phyloP scores from a whole-genome alignment of 1,140 invertebrate genomes.

The Doryteuthis pealeii region DNA sequence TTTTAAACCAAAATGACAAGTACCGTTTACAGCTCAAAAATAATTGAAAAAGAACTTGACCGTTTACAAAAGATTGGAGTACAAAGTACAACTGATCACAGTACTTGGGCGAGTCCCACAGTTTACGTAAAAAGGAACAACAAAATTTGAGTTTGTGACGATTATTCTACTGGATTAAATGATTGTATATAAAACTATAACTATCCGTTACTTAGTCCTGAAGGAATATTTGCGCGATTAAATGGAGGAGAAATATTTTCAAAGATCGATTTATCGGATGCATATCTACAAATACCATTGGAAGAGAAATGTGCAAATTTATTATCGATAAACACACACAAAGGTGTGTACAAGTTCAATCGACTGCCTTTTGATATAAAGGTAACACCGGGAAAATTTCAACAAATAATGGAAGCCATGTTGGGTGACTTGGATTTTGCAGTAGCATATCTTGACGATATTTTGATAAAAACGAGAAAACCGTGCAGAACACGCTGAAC shows the following conservation, averaged over 20 bases:
- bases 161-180: constrained; percentile 53
- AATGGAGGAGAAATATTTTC: constrained; percentile 35
- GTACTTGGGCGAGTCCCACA: constrained; percentile 55
- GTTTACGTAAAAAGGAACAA: constrained; percentile 54
- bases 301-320: no score
- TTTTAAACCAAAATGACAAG: no score
- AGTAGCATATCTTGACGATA: no score
- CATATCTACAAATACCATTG: no score
- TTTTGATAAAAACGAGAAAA: neutral
- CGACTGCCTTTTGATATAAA: constrained; percentile 63
- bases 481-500: neutral
- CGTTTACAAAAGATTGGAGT: constrained; percentile 31
- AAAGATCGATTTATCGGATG: constrained; percentile 27
- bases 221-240: no score
- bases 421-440: no score
- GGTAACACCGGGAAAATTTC: constrained; percentile 61
- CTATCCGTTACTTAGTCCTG: constrained; percentile 44
- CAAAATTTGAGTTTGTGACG: constrained; percentile 52
- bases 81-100: constrained; percentile 26
- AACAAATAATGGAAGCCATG: constrained; percentile 58
- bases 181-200: constrained; percentile 19
- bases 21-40: no score
- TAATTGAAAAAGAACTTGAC: constrained; percentile 5
- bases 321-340: constrained; percentile 38
- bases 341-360: constrained; percentile 55